Conservation (phyloP, 2,888 invertebrate genomes). For the Hipparchia semele region DNA sequence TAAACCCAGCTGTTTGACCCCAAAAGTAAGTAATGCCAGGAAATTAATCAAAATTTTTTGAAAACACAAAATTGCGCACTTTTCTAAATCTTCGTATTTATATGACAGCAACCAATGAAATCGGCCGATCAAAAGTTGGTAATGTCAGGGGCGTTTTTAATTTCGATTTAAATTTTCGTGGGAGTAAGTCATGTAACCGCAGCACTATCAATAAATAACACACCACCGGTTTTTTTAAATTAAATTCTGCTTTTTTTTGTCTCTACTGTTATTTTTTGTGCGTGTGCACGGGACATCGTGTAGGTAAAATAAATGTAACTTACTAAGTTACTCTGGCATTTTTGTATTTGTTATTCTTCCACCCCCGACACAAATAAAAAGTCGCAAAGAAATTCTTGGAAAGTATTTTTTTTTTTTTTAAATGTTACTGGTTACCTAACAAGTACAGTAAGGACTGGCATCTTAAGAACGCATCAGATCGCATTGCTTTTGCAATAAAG, state of each 20-base stretch:
- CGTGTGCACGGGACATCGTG: constrained; percentile 25
- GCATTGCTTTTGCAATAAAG: no score
- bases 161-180: constrained; percentile 45
- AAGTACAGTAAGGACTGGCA: no score
- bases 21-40: no score
- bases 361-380: neutral
- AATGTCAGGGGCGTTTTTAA: constrained; percentile 31
- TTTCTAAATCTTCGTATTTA: no score
- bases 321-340: neutral
- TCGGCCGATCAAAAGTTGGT: constrained; percentile 1
- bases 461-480: no score
- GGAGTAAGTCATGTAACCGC: constrained; percentile 41
- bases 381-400: no score
- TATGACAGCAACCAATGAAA: no score
- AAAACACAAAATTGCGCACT: no score
- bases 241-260: neutral
- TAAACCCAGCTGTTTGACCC: no score
- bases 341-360: neutral
- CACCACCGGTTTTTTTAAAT: constrained; percentile 34
- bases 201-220: constrained; percentile 46
- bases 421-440: neutral
- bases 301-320: neutral
- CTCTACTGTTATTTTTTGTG: constrained; percentile 34
- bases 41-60: no score
- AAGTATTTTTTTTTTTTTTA: neutral